Conservation (phyloP, 2,888 invertebrate genomes). For the Omphaloscelis lunosa region DNA sequence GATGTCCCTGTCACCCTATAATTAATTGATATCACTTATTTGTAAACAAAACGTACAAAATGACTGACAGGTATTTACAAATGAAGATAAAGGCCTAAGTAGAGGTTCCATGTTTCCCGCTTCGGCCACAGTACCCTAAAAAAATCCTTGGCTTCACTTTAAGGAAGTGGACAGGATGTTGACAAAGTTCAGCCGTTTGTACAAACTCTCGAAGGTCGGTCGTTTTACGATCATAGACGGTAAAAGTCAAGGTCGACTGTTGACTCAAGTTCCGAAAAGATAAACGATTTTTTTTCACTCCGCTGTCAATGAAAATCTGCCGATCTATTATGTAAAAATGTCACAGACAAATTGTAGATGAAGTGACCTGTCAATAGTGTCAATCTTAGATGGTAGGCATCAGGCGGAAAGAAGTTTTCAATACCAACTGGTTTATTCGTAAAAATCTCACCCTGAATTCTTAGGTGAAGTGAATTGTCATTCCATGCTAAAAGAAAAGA, state of each 20-base stretch:
- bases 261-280: background rate
- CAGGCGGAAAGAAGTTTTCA: too few relatives aligned
- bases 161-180: conserved; percentile 28
- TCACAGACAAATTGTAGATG: background rate
- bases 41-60: background rate
- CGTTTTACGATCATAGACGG: background rate
- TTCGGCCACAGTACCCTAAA: background rate
- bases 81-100: background rate
- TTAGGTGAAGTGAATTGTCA: too few relatives aligned
- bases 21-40: background rate
- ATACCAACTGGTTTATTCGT: too few relatives aligned
- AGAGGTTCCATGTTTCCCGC: too few relatives aligned
- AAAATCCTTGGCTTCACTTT: background rate
- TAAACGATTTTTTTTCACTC: background rate
- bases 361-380: too few relatives aligned
- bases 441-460: too few relatives aligned
- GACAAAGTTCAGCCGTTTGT: conserved; percentile 12
- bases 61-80: background rate
- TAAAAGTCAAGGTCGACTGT: background rate
- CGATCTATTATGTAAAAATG: background rate
- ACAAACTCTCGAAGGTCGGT: conserved; percentile 12
- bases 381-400: too few relatives aligned
- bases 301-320: background rate
- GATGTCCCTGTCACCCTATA: too few relatives aligned
- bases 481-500: too few relatives aligned